Percentiles rank a stretch among this genome's conserved stretches.
These are phyloP conservation scores for Nothobranchius kuhntae DNA, from an alignment of 2,113 vertebrate genomes.

Conservation along the genomic window DNA sequence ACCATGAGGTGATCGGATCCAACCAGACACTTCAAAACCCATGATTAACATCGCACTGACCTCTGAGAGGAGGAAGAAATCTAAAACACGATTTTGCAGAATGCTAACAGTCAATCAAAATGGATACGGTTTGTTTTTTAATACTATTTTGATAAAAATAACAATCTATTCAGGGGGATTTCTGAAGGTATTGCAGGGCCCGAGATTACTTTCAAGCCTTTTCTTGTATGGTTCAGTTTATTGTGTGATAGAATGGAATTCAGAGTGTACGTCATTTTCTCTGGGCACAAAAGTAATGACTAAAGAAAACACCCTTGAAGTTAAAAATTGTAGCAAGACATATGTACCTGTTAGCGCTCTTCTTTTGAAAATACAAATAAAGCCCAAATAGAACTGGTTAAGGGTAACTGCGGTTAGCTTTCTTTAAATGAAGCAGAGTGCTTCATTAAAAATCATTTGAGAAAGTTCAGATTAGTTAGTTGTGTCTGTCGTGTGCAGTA, in stretches of 20 bases:
- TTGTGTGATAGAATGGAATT: too few species aligned
- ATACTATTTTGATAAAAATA: too few species aligned
- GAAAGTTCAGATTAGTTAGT: too few species aligned
- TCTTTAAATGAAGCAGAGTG: too few species aligned
- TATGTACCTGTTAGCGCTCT: background rate
- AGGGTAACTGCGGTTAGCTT: too few species aligned
- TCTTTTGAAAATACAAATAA: background rate
- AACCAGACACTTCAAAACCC: conserved; percentile 7
- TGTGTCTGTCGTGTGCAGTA: too few species aligned
- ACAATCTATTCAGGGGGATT: too few species aligned
- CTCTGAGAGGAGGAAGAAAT: background rate
- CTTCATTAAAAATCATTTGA: too few species aligned
- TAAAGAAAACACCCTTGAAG: background rate
- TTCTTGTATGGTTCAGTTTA: conserved; percentile 5
- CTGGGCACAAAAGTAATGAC: background rate
- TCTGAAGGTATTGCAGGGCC: background rate
- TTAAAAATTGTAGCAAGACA: background rate
- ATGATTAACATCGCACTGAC: conserved; percentile 9
- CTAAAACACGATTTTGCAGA: too few species aligned
- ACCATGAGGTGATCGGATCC: background rate
- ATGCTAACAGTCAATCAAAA: too few species aligned
- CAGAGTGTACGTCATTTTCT: background rate
- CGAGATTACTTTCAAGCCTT: background rate
- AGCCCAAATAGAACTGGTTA: background rate
- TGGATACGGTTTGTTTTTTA: too few species aligned